phyloP scores from a whole-genome alignment of 2,113 vertebrate genomes.

The Phyllostomus discolor region DNA sequence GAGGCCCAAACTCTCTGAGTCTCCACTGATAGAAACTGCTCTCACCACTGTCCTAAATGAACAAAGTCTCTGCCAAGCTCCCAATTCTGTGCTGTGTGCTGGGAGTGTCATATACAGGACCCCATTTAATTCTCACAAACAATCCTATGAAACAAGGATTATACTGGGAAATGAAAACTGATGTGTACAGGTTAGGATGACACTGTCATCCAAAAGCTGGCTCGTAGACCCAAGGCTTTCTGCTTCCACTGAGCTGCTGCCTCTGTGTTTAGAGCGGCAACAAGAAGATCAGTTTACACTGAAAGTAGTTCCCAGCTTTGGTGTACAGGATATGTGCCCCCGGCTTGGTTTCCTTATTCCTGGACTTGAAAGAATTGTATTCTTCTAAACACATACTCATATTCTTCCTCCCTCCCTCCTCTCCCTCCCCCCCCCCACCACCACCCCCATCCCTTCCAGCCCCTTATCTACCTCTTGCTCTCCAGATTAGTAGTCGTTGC shows the following conservation, averaged over 20 bases:
- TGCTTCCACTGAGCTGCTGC: neutral
- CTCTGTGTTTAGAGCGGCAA: neutral
- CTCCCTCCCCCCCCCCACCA: too few relatives aligned
- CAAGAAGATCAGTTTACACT: neutral
- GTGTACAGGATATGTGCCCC: neutral
- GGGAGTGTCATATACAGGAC: neutral
- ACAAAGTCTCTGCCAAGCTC: neutral
- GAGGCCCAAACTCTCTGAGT: neutral
- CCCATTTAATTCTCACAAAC: neutral
- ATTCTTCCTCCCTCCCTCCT: neutral
- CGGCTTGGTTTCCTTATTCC: neutral
- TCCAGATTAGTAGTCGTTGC: slow-evolving; percentile 45
- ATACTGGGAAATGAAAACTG: neutral
- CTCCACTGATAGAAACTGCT: neutral
- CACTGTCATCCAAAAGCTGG: neutral
- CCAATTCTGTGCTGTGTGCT: neutral
- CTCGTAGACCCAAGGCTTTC: neutral
- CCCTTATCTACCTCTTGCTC: neutral
- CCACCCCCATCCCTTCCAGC: neutral
- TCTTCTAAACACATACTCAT: neutral
- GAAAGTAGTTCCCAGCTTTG: neutral
- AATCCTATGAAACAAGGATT: neutral
- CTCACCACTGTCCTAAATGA: neutral
- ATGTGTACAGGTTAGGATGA: neutral
- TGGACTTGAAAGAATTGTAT: neutral